A percentile compares a stretch with the other conserved stretches of the same genome.
Conservation (phyloP, 2,113 vertebrate genomes). For the Cochlearius cochlearius region DNA sequence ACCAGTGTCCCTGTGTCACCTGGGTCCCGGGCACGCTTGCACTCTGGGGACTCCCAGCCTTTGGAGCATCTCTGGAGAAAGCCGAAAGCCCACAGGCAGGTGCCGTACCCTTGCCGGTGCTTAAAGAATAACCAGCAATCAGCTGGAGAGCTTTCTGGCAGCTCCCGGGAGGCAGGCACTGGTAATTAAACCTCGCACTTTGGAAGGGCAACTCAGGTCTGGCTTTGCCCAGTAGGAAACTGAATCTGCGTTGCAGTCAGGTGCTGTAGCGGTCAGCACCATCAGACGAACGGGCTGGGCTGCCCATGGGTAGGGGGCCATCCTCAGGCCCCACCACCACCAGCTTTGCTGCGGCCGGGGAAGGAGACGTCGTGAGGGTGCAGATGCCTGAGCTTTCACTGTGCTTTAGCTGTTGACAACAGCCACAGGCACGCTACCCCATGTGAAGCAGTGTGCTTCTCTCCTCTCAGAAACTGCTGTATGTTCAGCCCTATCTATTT, state of each 20-base stretch:
- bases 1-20: not conserved
- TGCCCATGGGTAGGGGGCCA: rapidly evolving
- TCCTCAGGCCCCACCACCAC: not conserved
- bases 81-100: not conserved
- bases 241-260: rapidly evolving
- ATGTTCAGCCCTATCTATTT: not conserved
- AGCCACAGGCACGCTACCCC: not conserved
- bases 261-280: not conserved
- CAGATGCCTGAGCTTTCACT: not conserved
- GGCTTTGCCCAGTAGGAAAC: not conserved
- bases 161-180: not conserved
- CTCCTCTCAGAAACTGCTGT: not conserved
- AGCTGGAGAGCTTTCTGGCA: not conserved
- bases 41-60: not conserved
- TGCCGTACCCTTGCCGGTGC: not conserved
- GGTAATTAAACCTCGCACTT: not conserved
- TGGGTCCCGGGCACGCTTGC: not conserved
- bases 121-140: not conserved
- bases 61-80: not conserved
- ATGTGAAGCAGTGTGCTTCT: not conserved
- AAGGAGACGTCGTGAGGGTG: rapidly evolving
- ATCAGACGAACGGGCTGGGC: rapidly evolving
- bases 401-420: not conserved
- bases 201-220: not conserved
- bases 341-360: not conserved